Evolutionary conservation across 1,140 invertebrate genomes (phyloP).

Genomic region (Drosophila tani): DNA sequence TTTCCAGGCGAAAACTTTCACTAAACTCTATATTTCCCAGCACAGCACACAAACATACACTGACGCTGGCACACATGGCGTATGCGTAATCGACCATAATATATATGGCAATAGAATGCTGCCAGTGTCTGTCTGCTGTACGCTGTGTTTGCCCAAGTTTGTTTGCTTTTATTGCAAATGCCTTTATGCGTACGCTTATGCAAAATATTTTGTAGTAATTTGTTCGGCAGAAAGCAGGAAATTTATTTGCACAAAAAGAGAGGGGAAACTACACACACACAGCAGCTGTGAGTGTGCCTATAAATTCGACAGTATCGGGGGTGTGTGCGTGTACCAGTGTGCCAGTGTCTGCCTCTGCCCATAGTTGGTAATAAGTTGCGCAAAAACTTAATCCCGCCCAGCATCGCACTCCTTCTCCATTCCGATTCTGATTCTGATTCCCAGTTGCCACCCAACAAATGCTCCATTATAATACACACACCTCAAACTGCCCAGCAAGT

Average conservation of each 20-base stretch:
- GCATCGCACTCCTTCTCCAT: background rate
- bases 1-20: slow-evolving; percentile 57
- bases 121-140: slow-evolving; percentile 5
- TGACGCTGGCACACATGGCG: slow-evolving; percentile 45
- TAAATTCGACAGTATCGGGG: slow-evolving; percentile 46
- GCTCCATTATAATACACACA: slow-evolving; percentile 58
- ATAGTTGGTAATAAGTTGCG: slow-evolving; percentile 76
- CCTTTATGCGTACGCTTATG: slow-evolving; percentile 69
- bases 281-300: slow-evolving; percentile 62
- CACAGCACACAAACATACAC: background rate
- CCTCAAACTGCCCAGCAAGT: slow-evolving; percentile 45
- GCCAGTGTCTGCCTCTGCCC: slow-evolving; percentile 21
- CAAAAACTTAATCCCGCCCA: slow-evolving; percentile 75
- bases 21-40: slow-evolving; percentile 39
- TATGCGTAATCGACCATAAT: slow-evolving; percentile 65
- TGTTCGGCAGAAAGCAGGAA: slow-evolving; percentile 61
- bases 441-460: slow-evolving; percentile 32
- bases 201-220: slow-evolving; percentile 82
- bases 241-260: slow-evolving; percentile 56
- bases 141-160: slow-evolving; percentile 32
- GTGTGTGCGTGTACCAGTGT: background rate
- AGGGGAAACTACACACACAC: background rate
- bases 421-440: slow-evolving; percentile 7
- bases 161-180: slow-evolving; percentile 77
- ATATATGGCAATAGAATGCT: slow-evolving; percentile 37